These are phyloP conservation scores for Theristicus caerulescens DNA, from an alignment of 2,113 vertebrate species.

Conservation along the genomic window DNA sequence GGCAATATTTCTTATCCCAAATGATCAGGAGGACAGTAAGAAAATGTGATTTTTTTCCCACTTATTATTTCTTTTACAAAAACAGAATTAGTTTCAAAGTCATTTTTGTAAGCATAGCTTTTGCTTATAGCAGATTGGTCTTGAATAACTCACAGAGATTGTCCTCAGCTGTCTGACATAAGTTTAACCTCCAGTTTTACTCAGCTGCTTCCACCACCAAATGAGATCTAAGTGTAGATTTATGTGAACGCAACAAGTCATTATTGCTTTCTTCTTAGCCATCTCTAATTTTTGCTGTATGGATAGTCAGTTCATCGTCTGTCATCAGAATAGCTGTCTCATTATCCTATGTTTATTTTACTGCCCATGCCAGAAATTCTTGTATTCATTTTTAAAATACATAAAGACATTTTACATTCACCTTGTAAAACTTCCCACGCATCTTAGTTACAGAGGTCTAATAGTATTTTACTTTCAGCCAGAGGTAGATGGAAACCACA, in stretches of 20 bases:
- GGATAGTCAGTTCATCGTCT: not conserved
- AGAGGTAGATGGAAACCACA: not conserved
- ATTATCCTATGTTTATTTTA: constrained; percentile 14
- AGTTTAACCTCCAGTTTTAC: not conserved
- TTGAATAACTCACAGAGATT: not conserved
- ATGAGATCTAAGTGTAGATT: not conserved
- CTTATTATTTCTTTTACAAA: not conserved
- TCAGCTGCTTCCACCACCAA: not conserved
- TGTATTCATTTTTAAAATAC: not conserved
- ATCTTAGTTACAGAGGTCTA: not conserved
- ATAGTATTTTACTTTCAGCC: not conserved
- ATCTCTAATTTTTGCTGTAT: not conserved
- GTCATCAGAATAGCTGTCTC: not conserved
- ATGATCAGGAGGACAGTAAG: not conserved
- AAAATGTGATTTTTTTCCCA: not conserved
- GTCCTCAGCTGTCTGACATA: not conserved
- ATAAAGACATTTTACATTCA: not conserved
- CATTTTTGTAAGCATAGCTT: not conserved
- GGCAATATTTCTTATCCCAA: not conserved
- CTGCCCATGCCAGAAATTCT: not conserved
- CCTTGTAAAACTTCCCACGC: not conserved
- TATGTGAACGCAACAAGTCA: not conserved
- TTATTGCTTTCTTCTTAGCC: not conserved
- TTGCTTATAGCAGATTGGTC: not conserved
- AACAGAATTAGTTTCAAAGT: not conserved